Evolutionary conservation across 2,888 invertebrate genomes (phyloP).

Genomic region (Mythimna ferrago): DNA sequence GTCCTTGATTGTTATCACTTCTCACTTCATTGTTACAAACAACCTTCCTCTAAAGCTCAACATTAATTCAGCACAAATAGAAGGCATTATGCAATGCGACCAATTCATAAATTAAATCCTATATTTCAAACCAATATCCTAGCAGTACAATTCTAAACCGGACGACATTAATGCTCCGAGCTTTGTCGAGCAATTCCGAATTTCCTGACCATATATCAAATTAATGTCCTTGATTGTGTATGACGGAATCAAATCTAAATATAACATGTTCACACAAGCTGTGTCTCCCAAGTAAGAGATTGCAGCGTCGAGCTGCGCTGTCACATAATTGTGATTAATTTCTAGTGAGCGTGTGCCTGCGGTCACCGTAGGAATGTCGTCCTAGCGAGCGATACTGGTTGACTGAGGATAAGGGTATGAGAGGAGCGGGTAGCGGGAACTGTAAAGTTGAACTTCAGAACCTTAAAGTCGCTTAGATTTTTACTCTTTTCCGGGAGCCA

Average conservation of each 20-base stretch:
- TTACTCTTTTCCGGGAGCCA: rapidly evolving
- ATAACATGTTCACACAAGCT: slow-evolving; percentile 68
- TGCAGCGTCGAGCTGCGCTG: slow-evolving; percentile 76
- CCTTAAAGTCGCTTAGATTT: neutral
- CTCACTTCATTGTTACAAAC: slow-evolving; percentile 48
- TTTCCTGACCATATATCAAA: slow-evolving; percentile 59
- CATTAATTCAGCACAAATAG: slow-evolving; percentile 35
- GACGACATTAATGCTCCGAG: slow-evolving; percentile 36
- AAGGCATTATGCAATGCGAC: slow-evolving; percentile 36
- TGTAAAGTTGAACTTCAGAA: rapidly evolving
- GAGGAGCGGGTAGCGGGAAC: slow-evolving; percentile 67
- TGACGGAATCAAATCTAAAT: slow-evolving; percentile 64
- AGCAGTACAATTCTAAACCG: slow-evolving; percentile 50
- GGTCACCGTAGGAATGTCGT: slow-evolving; percentile 86
- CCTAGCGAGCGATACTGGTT: slow-evolving; percentile 75
- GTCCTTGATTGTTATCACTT: slow-evolving; percentile 48
- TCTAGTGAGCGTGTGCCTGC: slow-evolving; percentile 86
- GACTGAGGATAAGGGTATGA: slow-evolving; percentile 46
- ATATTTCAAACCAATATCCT: slow-evolving; percentile 47
- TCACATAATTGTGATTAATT: slow-evolving; percentile 90
- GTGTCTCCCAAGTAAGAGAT: slow-evolving; percentile 70
- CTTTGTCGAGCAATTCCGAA: slow-evolving; percentile 49
- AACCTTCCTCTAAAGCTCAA: slow-evolving; percentile 34
- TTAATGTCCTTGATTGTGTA: slow-evolving; percentile 60
- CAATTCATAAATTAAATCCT: slow-evolving; percentile 57